Conservation (phyloP, 2,797 vertebrate genomes). For the Sandelia bainsii region DNA sequence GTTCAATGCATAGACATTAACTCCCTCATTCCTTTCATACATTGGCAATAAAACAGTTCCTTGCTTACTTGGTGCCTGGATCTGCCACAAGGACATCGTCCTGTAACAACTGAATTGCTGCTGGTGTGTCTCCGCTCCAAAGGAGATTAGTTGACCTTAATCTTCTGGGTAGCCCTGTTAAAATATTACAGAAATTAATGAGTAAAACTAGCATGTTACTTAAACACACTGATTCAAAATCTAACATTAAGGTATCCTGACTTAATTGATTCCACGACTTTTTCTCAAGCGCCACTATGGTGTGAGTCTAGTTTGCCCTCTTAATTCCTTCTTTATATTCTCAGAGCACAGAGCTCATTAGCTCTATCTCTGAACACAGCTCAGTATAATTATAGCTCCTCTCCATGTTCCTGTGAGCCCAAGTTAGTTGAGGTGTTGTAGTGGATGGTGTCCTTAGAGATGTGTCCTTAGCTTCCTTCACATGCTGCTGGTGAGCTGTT, state of each 20-base stretch:
- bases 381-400: slow-evolving; percentile 43
- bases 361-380: slow-evolving; percentile 29
- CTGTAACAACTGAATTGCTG: slow-evolving; percentile 87
- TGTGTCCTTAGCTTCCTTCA: slow-evolving; percentile 9
- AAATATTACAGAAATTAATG: slow-evolving; percentile 12
- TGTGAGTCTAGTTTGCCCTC: no score
- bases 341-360: slow-evolving; percentile 58
- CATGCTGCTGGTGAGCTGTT: neutral
- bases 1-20: neutral
- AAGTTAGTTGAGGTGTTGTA: slow-evolving; percentile 29
- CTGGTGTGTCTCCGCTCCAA: slow-evolving; percentile 89
- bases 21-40: neutral
- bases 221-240: no score
- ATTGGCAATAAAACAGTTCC: neutral
- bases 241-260: no score
- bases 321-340: neutral
- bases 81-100: slow-evolving; percentile 93
- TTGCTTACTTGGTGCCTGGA: slow-evolving; percentile 90
- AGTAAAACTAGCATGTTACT: no score
- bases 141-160: slow-evolving; percentile 90
- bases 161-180: slow-evolving; percentile 89
- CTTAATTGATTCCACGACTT: no score
- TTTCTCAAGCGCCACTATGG: no score
- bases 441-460: neutral
- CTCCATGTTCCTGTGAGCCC: neutral